Evolutionary conservation across 1,140 invertebrate species (phyloP).

Genomic region (Nasonia longicornis): DNA sequence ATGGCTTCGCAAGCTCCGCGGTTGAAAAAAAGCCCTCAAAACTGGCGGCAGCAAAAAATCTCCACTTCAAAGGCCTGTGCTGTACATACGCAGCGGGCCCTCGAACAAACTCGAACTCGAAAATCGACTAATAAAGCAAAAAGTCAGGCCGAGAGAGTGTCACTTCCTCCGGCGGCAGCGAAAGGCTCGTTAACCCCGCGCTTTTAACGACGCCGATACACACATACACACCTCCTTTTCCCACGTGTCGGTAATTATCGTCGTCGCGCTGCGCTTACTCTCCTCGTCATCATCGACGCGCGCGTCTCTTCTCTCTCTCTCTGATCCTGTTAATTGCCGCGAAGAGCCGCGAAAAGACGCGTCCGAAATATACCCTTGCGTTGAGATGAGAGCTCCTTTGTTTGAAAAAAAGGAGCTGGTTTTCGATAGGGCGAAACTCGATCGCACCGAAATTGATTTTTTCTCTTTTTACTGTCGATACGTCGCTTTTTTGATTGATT

Average conservation of each 20-base stretch:
- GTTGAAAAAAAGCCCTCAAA: background rate
- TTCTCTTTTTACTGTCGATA: too few species aligned
- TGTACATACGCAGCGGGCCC: background rate
- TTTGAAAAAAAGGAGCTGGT: too few species aligned
- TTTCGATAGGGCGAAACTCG: too few species aligned
- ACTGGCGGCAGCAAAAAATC: background rate
- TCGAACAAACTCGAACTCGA: background rate
- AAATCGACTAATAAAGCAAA: constrained; percentile 23
- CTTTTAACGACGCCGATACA: constrained; percentile 5
- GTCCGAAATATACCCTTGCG: constrained; percentile 13
- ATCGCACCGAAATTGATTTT: too few species aligned
- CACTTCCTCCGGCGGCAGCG: background rate
- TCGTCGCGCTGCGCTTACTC: background rate
- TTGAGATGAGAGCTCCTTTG: background rate
- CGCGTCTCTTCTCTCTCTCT: background rate
- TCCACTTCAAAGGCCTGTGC: background rate
- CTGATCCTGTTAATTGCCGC: background rate
- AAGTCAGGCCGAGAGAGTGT: background rate
- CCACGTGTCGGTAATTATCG: constrained; percentile 39
- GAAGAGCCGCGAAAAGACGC: background rate
- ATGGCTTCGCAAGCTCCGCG: too few species aligned
- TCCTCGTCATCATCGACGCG: background rate
- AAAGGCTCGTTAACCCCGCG: constrained; percentile 39
- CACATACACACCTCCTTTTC: background rate
- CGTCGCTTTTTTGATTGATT: background rate